A percentile compares a stretch with the other conserved stretches of the same genome.
phyloP scores from a whole-genome alignment of 2,888 invertebrate genomes.

The Sphaeridia pumilis region DNA sequence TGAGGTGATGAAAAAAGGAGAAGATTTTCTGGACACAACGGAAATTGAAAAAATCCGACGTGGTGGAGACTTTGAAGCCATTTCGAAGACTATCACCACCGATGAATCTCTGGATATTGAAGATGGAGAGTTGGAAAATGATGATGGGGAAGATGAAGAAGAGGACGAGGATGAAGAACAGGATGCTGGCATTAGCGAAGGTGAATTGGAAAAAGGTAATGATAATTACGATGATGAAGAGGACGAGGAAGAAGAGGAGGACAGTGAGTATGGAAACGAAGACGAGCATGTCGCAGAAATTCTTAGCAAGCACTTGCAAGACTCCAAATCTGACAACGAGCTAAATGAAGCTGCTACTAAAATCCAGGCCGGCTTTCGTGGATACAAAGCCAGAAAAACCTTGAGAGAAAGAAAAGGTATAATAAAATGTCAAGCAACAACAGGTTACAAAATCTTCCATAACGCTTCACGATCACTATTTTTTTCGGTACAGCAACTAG shows the following conservation, averaged over 20 bases:
- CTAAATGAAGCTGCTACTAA: conserved; percentile 14
- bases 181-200: background rate
- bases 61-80: conserved; percentile 10
- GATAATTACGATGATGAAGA: conserved; percentile 3
- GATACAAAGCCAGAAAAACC: conserved; percentile 24
- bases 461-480: no score
- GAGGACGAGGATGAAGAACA: conserved; percentile 5
- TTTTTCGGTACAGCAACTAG: background rate
- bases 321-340: conserved; percentile 1
- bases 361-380: conserved; percentile 24
- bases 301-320: background rate
- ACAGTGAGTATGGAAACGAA: conserved; percentile 11
- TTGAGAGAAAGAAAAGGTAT: conserved; percentile 14
- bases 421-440: background rate
- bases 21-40: conserved; percentile 7
- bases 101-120: background rate
- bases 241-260: conserved; percentile 6
- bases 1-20: background rate
- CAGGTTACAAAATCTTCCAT: no score
- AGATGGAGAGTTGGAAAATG: conserved; percentile 4
- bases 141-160: conserved; percentile 10
- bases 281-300: conserved; percentile 9
- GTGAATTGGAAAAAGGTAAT: background rate
- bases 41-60: conserved; percentile 5
- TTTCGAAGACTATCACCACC: conserved; percentile 7